Evolutionary conservation across 2,797 vertebrate species (phyloP).

Genomic region (Astyanax mexicanus): DNA sequence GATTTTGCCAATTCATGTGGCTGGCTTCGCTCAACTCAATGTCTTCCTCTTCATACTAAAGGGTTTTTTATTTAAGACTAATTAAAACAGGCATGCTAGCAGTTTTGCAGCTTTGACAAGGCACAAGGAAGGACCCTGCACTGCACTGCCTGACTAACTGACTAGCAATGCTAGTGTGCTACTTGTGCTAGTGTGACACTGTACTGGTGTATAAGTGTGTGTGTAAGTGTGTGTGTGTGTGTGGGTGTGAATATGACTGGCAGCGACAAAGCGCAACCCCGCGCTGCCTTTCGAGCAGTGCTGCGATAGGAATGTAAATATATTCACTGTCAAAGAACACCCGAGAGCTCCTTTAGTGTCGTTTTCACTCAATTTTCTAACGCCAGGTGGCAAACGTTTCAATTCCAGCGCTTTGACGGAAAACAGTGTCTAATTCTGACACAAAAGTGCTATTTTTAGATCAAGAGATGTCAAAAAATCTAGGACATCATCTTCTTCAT

Average conservation of each 20-base stretch:
- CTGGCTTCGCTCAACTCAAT: too few species aligned
- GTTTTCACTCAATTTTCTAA: neutral
- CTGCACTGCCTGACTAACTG: constrained; percentile 5
- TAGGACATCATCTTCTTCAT: constrained; percentile 40
- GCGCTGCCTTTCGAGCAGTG: neutral
- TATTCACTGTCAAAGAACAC: constrained; percentile 14
- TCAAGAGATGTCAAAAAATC: constrained; percentile 50
- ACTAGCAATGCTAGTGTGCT: too few species aligned
- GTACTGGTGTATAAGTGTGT: too few species aligned
- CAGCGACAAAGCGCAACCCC: constrained; percentile 15
- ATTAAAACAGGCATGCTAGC: constrained; percentile 27
- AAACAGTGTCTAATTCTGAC: constrained; percentile 40
- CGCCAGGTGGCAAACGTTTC: neutral
- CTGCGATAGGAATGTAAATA: constrained; percentile 19
- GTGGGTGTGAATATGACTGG: constrained; percentile 21
- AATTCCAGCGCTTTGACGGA: constrained; percentile 8
- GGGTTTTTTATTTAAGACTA: constrained; percentile 7
- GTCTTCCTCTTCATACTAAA: constrained; percentile 62
- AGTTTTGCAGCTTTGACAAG: constrained; percentile 24
- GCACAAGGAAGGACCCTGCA: too few species aligned
- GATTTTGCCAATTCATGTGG: constrained; percentile 1
- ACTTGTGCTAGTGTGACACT: neutral
- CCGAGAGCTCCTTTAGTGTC: constrained; percentile 14
- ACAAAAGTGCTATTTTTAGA: constrained; percentile 48
- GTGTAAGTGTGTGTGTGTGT: constrained; percentile 9